A percentile compares a stretch with the other conserved stretches of the same genome.
Conservation (phyloP, 2,797 vertebrate species). For the Emys orbicularis region DNA sequence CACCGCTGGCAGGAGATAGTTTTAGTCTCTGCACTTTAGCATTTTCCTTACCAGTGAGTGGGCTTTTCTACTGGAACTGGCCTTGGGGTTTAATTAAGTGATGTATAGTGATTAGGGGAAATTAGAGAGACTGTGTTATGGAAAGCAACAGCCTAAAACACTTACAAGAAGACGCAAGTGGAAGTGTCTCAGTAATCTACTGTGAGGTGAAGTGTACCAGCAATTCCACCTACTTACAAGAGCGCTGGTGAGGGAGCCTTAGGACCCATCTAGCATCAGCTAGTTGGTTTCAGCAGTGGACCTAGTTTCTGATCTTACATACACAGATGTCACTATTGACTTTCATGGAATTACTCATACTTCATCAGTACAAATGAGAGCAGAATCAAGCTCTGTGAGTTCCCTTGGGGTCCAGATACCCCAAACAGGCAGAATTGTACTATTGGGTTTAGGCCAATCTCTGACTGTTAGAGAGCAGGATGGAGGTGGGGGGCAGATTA, state of each 20-base stretch:
- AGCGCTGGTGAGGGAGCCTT: neutral
- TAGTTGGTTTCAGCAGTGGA: neutral
- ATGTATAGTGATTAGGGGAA: neutral
- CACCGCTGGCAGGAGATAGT: neutral
- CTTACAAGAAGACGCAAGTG: neutral
- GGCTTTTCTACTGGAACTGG: neutral
- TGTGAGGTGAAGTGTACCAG: neutral
- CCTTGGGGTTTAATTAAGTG: neutral
- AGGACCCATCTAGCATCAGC: neutral
- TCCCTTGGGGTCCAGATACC: neutral
- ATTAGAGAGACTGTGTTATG: neutral
- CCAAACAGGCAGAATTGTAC: neutral
- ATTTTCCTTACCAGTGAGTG: neutral
- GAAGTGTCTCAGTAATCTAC: neutral
- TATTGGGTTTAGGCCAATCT: neutral
- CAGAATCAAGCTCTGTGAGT: neutral
- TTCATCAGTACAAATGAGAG: neutral
- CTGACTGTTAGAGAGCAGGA: neutral
- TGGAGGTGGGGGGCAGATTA: neutral
- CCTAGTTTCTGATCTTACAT: neutral
- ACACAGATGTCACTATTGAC: neutral
- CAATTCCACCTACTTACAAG: neutral
- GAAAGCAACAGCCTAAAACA: neutral
- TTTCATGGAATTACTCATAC: neutral
- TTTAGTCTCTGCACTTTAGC: neutral